Conservation (phyloP, 2,888 invertebrate species). For the Melanostoma mellinum region DNA sequence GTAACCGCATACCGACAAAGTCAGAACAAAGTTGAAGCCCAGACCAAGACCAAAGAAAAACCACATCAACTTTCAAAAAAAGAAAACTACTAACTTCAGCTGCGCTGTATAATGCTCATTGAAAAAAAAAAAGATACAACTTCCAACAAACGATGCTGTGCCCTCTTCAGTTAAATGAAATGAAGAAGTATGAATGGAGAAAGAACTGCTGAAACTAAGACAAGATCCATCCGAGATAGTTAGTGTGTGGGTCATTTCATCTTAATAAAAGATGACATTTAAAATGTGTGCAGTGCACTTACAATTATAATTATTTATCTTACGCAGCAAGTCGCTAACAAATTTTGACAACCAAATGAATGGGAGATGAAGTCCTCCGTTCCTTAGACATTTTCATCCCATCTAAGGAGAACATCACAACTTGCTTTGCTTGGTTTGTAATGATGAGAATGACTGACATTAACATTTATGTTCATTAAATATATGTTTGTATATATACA, state of each 20-base stretch:
- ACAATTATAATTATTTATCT: constrained; percentile 40
- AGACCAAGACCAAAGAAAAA: no score
- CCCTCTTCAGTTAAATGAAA: constrained; percentile 41
- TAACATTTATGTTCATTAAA: not conserved
- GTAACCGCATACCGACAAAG: no score
- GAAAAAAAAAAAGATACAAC: constrained; percentile 2
- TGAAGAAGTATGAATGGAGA: constrained; percentile 41
- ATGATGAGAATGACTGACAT: not conserved
- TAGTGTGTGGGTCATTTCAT: constrained; percentile 66
- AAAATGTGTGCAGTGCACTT: constrained; percentile 41
- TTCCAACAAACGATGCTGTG: not conserved
- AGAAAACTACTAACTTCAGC: not conserved
- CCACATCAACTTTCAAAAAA: not conserved
- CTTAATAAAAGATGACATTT: constrained; percentile 67
- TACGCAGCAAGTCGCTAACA: constrained; percentile 42
- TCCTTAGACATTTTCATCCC: constrained; percentile 24
- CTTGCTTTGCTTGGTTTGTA: constrained; percentile 10
- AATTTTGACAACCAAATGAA: constrained; percentile 31
- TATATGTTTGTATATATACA: no score
- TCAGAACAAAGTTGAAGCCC: no score
- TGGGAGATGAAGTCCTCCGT: constrained; percentile 22
- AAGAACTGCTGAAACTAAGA: constrained; percentile 33
- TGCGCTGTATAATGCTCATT: constrained; percentile 1
- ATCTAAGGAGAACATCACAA: not conserved
- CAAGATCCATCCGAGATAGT: constrained; percentile 34